These are phyloP conservation scores for Chroicocephalus ridibundus DNA, from an alignment of 2,113 vertebrate species.

Conservation along the genomic window DNA sequence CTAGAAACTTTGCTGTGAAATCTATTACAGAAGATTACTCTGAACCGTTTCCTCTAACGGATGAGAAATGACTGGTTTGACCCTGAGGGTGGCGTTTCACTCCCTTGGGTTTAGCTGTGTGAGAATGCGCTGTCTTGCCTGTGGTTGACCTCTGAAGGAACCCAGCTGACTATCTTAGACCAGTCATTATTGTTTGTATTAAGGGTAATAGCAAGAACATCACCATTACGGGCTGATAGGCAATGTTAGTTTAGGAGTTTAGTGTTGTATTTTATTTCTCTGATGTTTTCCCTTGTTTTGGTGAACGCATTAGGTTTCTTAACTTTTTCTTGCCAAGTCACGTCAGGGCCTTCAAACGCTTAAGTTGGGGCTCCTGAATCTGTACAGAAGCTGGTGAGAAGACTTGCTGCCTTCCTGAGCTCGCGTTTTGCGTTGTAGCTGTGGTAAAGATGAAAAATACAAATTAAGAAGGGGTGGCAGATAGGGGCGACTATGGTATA, in stretches of 20 bases:
- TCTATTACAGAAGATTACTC: background rate
- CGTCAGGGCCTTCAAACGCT: background rate
- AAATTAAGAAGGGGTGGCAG: background rate
- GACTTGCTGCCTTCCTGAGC: background rate
- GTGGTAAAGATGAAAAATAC: background rate
- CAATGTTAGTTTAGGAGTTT: background rate
- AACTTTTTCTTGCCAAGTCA: background rate
- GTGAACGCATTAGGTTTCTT: background rate
- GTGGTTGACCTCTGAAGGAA: background rate
- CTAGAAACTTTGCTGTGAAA: background rate
- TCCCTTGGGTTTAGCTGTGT: background rate
- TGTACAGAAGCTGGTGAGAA: background rate
- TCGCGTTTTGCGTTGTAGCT: background rate
- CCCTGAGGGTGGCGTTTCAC: background rate
- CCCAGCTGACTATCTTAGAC: background rate
- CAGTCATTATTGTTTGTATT: background rate
- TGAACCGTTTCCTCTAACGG: background rate
- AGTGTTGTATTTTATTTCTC: background rate
- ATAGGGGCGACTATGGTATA: rapidly evolving
- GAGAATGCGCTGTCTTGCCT: background rate
- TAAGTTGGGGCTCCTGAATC: background rate
- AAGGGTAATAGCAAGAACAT: background rate
- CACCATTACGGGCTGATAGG: background rate
- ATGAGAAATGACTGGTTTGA: background rate
- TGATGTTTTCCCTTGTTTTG: background rate